Evolutionary conservation across 2,888 invertebrate genomes (phyloP), one percentile per base, ranked within the genome.

Genomic region (Euspilapteryx auroguttella): DNA sequence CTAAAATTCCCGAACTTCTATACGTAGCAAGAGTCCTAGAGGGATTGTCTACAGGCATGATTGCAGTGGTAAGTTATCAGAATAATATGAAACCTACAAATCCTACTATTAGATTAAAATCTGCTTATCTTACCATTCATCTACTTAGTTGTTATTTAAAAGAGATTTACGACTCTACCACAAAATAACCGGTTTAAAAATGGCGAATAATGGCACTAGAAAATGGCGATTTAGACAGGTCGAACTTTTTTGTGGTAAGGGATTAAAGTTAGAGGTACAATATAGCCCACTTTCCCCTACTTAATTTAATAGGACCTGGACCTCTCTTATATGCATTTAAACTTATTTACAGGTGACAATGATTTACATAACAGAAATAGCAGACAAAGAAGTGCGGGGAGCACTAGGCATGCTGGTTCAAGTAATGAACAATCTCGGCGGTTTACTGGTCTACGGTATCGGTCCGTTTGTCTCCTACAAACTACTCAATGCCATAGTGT

Each of bases 21-120:
- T 80, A 71, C 36, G 37, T 64, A 0, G 69, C 79, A 1, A 57
- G 81, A 29, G 54, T 78, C 34, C 47, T 78, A 25, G 64, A 73
- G 38, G 81, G 81, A 1, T 21, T 75, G 9, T 71, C 78, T 0
- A 73, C 75, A 22, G 81, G 81, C n/a, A 59, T 79, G 3, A 73
- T 61, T 24, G 71, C 76, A 12, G 73, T 76, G 45, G 77, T 76
- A 45, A 59, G 66, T 47, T 32, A n/a, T n/a, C n/a, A n/a, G n/a
- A 10, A 24, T 5, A 24, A 12, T 12, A 10, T 24, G 6, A 8
- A 24, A 12, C 24, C 6, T 24, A n/a, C n/a, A n/a, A n/a, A n/a
- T n/a, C n/a, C n/a, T n/a, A n/a, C n/a, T n/a, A n/a, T n/a, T n/a
- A n/a, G n/a, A n/a, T n/a, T n/a, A n/a, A n/a, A n/a, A n/a, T n/a